Conservation (phyloP, 2,888 invertebrate genomes). For the Hecatera dysodea region DNA sequence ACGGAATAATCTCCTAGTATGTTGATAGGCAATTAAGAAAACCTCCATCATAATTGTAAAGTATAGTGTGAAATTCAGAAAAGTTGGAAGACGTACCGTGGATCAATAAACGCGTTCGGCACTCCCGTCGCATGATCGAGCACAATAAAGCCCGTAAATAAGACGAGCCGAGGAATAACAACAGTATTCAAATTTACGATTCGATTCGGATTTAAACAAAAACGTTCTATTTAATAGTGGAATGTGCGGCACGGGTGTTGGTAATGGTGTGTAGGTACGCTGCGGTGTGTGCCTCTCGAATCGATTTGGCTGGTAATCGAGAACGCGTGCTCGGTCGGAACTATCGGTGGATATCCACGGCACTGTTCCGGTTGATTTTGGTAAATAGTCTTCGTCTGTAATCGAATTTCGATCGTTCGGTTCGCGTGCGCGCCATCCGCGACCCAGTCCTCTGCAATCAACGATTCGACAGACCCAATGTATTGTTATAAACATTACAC, state of each 20-base stretch:
- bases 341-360: slow-evolving; percentile 68
- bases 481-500: slow-evolving; percentile 72
- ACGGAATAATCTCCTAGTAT: slow-evolving; percentile 58
- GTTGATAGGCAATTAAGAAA: slow-evolving; percentile 66
- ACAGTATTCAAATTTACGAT: slow-evolving; percentile 89
- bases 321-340: slow-evolving; percentile 84
- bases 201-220: slow-evolving; percentile 90
- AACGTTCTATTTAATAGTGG: slow-evolving; percentile 89
- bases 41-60: slow-evolving; percentile 70
- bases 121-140: slow-evolving; percentile 86
- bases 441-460: slow-evolving; percentile 78
- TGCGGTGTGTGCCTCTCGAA: slow-evolving; percentile 79
- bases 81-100: slow-evolving; percentile 80
- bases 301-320: slow-evolving; percentile 84
- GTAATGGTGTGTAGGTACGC: slow-evolving; percentile 68
- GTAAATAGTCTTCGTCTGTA: slow-evolving; percentile 77
- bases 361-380: slow-evolving; percentile 82
- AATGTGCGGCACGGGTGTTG: slow-evolving; percentile 83
- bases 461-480: slow-evolving; percentile 80
- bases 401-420: slow-evolving; percentile 76
- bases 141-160: slow-evolving; percentile 85
- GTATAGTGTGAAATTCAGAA: slow-evolving; percentile 81
- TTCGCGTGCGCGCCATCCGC: slow-evolving; percentile 80
- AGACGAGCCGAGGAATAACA: slow-evolving; percentile 84
- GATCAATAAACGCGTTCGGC: slow-evolving; percentile 86